Conservation (phyloP, 2,888 invertebrate genomes). For the Amiota minor region DNA sequence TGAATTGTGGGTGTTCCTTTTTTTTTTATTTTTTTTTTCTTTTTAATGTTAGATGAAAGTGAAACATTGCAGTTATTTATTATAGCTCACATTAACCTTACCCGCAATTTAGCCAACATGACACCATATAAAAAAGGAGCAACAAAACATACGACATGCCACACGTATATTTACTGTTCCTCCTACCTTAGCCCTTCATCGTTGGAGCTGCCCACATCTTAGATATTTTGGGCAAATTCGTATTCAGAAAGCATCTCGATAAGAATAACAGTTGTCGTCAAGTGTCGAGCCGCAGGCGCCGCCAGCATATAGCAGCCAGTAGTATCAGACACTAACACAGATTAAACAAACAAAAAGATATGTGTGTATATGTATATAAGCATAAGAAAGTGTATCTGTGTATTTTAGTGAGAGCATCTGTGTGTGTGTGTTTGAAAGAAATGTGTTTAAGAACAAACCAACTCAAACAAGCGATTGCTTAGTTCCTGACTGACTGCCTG, state of each 20-base stretch:
- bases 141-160: constrained; percentile 4
- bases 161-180: constrained; percentile 2
- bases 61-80: constrained; percentile 26
- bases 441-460: constrained; percentile 1
- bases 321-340: neutral
- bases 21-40: too few relatives aligned
- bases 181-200: neutral
- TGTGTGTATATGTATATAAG: neutral
- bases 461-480: constrained; percentile 7
- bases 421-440: neutral
- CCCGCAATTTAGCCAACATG: constrained; percentile 4
- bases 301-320: constrained; percentile 44
- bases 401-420: neutral
- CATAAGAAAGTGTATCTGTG: neutral
- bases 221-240: constrained; percentile 52
- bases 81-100: constrained; percentile 19
- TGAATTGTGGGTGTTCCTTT: neutral
- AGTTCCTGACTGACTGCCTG: constrained; percentile 13
- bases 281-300: constrained; percentile 59
- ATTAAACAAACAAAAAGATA: neutral
- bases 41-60: neutral
- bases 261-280: constrained; percentile 65
- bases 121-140: constrained; percentile 12
- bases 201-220: neutral
- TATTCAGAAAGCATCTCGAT: constrained; percentile 65